These are phyloP conservation scores for Gallinago media DNA, from an alignment of 2,113 vertebrate genomes.

Conservation along the genomic window DNA sequence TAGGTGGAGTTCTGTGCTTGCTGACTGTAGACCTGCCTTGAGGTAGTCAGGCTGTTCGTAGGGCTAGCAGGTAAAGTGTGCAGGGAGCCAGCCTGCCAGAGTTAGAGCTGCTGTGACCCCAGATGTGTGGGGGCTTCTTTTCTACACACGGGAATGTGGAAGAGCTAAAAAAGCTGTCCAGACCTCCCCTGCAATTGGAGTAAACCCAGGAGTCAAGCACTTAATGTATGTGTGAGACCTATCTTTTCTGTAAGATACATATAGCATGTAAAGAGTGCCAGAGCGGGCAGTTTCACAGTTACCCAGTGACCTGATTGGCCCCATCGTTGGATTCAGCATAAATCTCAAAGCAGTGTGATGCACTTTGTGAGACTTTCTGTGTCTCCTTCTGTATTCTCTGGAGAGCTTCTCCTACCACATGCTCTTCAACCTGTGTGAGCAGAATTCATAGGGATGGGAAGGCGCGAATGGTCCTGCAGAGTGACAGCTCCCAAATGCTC, in stretches of 20 bases:
- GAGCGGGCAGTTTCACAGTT: not conserved
- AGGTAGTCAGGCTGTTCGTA: not conserved
- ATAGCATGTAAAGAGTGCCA: not conserved
- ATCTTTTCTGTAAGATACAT: not conserved
- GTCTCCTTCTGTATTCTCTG: not conserved
- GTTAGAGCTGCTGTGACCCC: not conserved
- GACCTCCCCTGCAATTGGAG: not conserved
- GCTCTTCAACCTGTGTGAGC: not conserved
- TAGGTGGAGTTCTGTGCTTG: not conserved
- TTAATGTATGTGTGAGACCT: not conserved
- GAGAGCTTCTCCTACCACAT: not conserved
- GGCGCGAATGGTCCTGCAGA: not conserved
- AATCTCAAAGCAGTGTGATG: not conserved
- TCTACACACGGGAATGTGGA: not conserved
- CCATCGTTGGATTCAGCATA: not conserved
- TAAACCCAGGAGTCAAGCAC: not conserved
- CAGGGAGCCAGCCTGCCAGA: not conserved
- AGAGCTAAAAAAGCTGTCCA: not conserved
- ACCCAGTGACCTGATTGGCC: not conserved
- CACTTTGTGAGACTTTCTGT: not conserved
- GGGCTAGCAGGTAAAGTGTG: not conserved
- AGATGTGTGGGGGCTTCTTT: not conserved
- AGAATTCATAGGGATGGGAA: not conserved
- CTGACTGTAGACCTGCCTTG: not conserved
- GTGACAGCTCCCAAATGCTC: slow-evolving; percentile 8